Conservation (phyloP, 2,888 invertebrate species). For the Ornithoptera priamus region DNA sequence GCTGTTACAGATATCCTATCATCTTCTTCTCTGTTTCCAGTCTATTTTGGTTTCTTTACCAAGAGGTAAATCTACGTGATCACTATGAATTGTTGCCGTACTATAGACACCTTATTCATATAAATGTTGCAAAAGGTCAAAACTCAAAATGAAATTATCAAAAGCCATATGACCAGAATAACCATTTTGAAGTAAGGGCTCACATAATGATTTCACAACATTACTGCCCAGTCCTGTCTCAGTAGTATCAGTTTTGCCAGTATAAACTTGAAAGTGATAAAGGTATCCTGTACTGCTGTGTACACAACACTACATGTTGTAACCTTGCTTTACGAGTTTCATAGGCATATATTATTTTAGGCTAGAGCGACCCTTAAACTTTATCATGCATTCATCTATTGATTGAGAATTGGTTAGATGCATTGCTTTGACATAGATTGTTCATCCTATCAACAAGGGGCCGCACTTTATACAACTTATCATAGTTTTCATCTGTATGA, state of each 20-base stretch:
- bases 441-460: constrained; percentile 29
- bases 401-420: constrained; percentile 27
- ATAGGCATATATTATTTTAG: constrained; percentile 36
- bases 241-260: constrained; percentile 30
- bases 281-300: constrained; percentile 34
- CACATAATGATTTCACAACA: constrained; percentile 29
- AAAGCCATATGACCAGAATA: constrained; percentile 30
- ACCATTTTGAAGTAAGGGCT: constrained; percentile 27
- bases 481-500: constrained; percentile 22
- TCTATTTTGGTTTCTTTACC: constrained; percentile 29
- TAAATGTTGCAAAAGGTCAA: constrained; percentile 24
- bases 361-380: constrained; percentile 38
- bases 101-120: constrained; percentile 23
- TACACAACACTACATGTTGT: constrained; percentile 32
- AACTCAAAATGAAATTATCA: constrained; percentile 29
- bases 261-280: constrained; percentile 37
- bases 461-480: constrained; percentile 28
- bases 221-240: constrained; percentile 28
- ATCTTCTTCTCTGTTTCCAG: constrained; percentile 24
- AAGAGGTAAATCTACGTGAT: constrained; percentile 26
- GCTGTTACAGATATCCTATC: constrained; percentile 6
- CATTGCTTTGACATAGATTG: constrained; percentile 25
- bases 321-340: constrained; percentile 33
- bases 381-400: constrained; percentile 35
- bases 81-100: constrained; percentile 13